Percentiles rank a stretch among this genome's conserved stretches.
These are phyloP conservation scores for Diloba caeruleocephala DNA, from an alignment of 2,888 invertebrate species.

Conservation along the genomic window DNA sequence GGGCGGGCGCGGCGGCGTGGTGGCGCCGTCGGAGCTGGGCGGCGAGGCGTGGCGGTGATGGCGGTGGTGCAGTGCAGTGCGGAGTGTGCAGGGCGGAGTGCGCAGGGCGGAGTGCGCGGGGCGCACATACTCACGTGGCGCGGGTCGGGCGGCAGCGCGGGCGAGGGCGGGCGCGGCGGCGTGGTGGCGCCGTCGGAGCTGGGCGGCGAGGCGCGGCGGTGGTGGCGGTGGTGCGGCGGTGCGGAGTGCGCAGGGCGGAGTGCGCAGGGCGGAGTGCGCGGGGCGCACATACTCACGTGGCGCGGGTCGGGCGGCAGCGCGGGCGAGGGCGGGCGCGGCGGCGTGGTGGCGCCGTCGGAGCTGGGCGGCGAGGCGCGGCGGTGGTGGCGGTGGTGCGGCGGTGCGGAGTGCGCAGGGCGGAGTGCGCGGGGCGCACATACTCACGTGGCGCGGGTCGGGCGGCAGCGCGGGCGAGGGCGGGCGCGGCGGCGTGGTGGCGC, in stretches of 20 bases:
- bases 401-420: no score
- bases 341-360: conserved; percentile 45
- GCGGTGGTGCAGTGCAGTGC: not conserved
- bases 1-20: conserved; percentile 21
- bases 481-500: not conserved
- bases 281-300: conserved; percentile 5
- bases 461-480: not conserved
- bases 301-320: conserved; percentile 22
- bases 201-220: not conserved
- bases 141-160: conserved; percentile 25
- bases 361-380: conserved; percentile 17
- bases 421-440: no score
- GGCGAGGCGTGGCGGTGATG: conserved; percentile 13
- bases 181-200: conserved; percentile 42
- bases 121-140: conserved; percentile 11
- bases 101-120: not conserved
- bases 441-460: conserved; percentile 2
- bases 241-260: no score
- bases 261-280: not conserved
- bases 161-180: conserved; percentile 44
- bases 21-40: conserved; percentile 21
- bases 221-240: conserved; percentile 6
- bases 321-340: conserved; percentile 44
- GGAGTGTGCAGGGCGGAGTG: not conserved
- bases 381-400: conserved; percentile 14